Evolutionary conservation across 1,140 invertebrate species (phyloP).

Genomic region (Pseudomyrmex dendroicus): DNA sequence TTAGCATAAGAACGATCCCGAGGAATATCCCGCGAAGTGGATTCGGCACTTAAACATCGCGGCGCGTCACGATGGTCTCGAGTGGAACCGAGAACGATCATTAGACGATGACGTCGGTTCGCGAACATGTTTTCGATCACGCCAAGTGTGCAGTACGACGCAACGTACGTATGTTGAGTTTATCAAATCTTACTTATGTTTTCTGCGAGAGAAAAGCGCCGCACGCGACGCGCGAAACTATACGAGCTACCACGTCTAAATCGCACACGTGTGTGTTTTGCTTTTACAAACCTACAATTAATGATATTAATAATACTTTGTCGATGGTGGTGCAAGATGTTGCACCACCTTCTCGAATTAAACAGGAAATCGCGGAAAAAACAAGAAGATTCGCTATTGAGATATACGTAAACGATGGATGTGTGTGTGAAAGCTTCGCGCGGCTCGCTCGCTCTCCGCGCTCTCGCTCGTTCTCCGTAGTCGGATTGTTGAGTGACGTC

Average conservation of each 20-base stretch:
- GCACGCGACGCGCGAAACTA: not conserved
- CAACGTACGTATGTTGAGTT: slow-evolving; percentile 3
- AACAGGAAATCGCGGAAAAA: slow-evolving; percentile 32
- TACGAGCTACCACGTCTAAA: not conserved
- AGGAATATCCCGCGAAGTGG: slow-evolving; percentile 55
- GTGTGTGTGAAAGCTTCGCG: slow-evolving; percentile 42
- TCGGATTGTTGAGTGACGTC: slow-evolving; percentile 82
- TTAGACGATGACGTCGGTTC: slow-evolving; percentile 35
- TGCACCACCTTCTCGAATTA: not conserved
- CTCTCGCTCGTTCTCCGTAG: slow-evolving; percentile 73
- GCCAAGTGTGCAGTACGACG: not conserved
- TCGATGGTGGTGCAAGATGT: no score
- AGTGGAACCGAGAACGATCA: slow-evolving; percentile 28
- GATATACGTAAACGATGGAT: slow-evolving; percentile 66
- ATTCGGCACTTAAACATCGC: slow-evolving; percentile 53
- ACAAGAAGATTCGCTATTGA: slow-evolving; percentile 47
- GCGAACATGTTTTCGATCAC: slow-evolving; percentile 38
- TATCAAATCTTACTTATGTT: not conserved
- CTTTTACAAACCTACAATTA: no score
- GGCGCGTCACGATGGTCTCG: slow-evolving; percentile 31
- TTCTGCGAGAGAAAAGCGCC: not conserved
- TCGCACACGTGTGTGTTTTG: not conserved
- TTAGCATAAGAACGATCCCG: slow-evolving; percentile 38
- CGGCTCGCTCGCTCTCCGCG: slow-evolving; percentile 46
- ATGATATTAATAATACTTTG: no score